phyloP scores from a whole-genome alignment of 2,797 vertebrate genomes.

The Coregonus sp. region DNA sequence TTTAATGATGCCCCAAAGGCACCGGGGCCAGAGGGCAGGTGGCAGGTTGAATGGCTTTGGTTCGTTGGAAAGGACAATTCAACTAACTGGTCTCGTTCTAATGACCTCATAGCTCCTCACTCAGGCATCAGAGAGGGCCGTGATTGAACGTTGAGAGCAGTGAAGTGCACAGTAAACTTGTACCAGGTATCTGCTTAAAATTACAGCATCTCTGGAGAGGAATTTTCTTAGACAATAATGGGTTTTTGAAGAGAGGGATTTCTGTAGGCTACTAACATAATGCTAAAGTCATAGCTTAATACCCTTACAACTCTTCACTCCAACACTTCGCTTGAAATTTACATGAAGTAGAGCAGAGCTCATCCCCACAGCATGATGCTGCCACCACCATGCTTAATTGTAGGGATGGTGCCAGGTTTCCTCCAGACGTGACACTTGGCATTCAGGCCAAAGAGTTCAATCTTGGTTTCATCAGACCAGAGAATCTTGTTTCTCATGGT shows the following conservation, averaged over 20 bases:
- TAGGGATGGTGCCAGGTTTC: too few relatives aligned
- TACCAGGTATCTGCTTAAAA: background rate
- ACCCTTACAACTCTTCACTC: too few relatives aligned
- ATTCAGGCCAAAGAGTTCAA: too few relatives aligned
- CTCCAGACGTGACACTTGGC: too few relatives aligned
- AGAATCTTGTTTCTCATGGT: too few relatives aligned
- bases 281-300: too few relatives aligned
- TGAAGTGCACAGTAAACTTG: background rate
- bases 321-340: too few relatives aligned
- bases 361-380: too few relatives aligned
- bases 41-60: slow-evolving; percentile 55
- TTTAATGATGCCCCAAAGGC: slow-evolving; percentile 73
- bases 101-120: slow-evolving; percentile 33
- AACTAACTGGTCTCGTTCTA: slow-evolving; percentile 30
- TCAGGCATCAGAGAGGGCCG: slow-evolving; percentile 17
- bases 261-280: background rate
- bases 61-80: slow-evolving; percentile 24
- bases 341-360: too few relatives aligned
- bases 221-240: background rate
- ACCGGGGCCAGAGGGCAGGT: slow-evolving; percentile 61
- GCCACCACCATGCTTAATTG: too few relatives aligned
- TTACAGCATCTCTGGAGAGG: background rate
- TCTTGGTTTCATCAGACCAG: too few relatives aligned
- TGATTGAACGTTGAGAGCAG: background rate
- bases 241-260: background rate